phyloP scores from a whole-genome alignment of 2,888 invertebrate species.

The Mayetiola destructor region DNA sequence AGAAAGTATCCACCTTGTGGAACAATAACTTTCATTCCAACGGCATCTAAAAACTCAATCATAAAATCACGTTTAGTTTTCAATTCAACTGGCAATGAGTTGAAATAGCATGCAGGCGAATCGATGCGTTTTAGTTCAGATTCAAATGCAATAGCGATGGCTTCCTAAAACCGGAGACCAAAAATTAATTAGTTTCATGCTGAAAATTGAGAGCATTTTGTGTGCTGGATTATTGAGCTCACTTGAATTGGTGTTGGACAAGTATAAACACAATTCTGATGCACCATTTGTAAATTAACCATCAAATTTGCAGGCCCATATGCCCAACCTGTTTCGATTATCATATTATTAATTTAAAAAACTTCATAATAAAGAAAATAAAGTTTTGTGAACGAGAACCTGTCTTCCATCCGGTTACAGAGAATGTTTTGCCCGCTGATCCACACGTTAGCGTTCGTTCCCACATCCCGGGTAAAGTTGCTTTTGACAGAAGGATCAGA shows the following conservation, averaged over 20 bases:
- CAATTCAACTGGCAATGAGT: slow-evolving; percentile 58
- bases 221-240: slow-evolving; percentile 7
- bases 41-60: slow-evolving; percentile 54
- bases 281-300: slow-evolving; percentile 68
- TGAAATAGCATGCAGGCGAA: slow-evolving; percentile 69
- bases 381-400: no score
- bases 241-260: slow-evolving; percentile 80
- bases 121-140: slow-evolving; percentile 56
- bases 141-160: slow-evolving; percentile 80
- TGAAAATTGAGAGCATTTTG: neutral
- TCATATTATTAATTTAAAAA: no score
- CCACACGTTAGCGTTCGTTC: slow-evolving; percentile 93
- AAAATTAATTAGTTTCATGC: slow-evolving; percentile 14
- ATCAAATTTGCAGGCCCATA: slow-evolving; percentile 76
- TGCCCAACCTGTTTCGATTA: no score
- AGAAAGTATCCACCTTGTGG: slow-evolving; percentile 98
- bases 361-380: no score
- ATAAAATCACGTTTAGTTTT: slow-evolving; percentile 66
- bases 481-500: no score
- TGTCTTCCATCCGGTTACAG: slow-evolving; percentile 94
- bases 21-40: slow-evolving; percentile 78
- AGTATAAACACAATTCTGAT: slow-evolving; percentile 90
- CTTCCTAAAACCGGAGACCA: slow-evolving; percentile 48
- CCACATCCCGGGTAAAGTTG: slow-evolving; percentile 95
- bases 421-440: slow-evolving; percentile 96